Conservation (phyloP, 2,797 vertebrate species). For the Phaenicophaeus curvirostris region DNA sequence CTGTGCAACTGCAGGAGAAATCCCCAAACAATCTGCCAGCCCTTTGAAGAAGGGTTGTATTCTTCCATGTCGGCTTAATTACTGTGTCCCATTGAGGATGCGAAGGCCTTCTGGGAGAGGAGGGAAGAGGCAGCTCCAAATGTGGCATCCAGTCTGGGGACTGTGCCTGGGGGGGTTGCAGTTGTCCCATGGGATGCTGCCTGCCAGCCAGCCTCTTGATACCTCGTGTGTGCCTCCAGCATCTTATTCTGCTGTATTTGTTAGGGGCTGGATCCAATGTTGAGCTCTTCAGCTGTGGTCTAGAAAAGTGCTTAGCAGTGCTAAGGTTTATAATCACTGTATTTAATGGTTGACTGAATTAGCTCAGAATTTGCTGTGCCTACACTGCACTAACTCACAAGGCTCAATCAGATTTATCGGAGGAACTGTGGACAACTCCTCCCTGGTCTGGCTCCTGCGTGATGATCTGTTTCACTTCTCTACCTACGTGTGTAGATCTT, state of each 20-base stretch:
- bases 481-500: background rate
- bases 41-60: conserved; percentile 36
- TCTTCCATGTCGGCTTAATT: conserved; percentile 21
- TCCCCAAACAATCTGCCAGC: conserved; percentile 17
- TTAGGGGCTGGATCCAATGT: background rate
- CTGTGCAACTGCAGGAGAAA: background rate
- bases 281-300: background rate
- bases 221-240: background rate
- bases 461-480: background rate
- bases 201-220: background rate
- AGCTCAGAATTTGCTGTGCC: background rate
- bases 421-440: background rate
- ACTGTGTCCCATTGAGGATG: background rate
- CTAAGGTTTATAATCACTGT: background rate
- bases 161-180: background rate
- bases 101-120: background rate
- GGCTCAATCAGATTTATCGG: no score
- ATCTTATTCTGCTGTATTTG: accelerated
- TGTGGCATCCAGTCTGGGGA: background rate
- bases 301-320: background rate
- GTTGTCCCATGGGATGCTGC: background rate
- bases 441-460: background rate
- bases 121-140: background rate
- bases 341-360: background rate
- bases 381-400: accelerated